These are phyloP conservation scores for Castor canadensis DNA, from an alignment of 2,113 vertebrate genomes.

Conservation along the genomic window DNA sequence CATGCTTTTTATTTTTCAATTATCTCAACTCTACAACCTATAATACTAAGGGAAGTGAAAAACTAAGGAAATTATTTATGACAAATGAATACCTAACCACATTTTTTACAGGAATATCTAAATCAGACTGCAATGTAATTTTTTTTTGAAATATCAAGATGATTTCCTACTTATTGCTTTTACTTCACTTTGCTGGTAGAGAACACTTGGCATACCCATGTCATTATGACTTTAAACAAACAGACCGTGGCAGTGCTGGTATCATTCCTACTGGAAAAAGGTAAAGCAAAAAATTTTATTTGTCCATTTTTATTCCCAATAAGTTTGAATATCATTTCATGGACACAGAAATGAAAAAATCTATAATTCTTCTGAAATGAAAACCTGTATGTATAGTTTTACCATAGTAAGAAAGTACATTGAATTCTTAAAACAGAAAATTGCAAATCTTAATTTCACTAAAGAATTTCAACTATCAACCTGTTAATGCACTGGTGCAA, in stretches of 20 bases:
- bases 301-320: neutral
- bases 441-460: neutral
- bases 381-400: neutral
- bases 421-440: slow-evolving; percentile 23
- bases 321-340: neutral
- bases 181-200: neutral
- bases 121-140: neutral
- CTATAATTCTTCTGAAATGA: neutral
- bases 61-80: neutral
- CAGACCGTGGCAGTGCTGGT: neutral
- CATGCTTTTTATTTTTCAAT: neutral
- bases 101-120: neutral
- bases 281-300: neutral
- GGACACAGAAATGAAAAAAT: neutral
- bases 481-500: no score
- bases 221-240: neutral
- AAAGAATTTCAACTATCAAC: neutral
- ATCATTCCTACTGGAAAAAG: neutral
- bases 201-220: neutral
- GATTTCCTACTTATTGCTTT: neutral
- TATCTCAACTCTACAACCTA: neutral
- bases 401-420: neutral
- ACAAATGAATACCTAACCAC: neutral
- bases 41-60: neutral
- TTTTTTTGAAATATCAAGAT: slow-evolving; percentile 1